Conservation (phyloP, 1,140 invertebrate species). For the Drosophila tristis region DNA sequence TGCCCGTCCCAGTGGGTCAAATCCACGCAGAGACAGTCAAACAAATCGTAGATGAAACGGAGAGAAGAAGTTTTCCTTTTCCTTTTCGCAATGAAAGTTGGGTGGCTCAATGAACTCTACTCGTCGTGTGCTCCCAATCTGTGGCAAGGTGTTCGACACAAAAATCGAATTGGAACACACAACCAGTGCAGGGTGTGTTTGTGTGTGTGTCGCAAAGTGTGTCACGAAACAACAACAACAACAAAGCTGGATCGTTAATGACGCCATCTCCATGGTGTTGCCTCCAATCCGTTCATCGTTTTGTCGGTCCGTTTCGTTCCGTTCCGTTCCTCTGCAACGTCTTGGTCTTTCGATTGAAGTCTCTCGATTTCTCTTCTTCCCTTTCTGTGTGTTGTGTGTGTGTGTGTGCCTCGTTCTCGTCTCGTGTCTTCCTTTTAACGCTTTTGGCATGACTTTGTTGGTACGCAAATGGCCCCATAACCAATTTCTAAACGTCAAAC, state of each 20-base stretch:
- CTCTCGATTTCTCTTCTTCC: constrained; percentile 12
- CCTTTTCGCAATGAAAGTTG: too few relatives aligned
- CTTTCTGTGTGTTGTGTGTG: constrained; percentile 8
- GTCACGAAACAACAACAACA: constrained; percentile 26
- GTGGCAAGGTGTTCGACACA: too few relatives aligned
- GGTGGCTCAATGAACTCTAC: too few relatives aligned
- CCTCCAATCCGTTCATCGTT: constrained; percentile 7
- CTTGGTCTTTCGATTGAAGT: constrained; percentile 6
- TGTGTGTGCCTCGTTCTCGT: constrained; percentile 43
- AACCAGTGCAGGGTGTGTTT: too few relatives aligned
- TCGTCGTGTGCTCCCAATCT: not conserved
- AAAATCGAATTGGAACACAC: too few relatives aligned
- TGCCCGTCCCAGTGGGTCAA: too few relatives aligned
- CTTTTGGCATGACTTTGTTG: constrained; percentile 28
- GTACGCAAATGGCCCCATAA: constrained; percentile 50
- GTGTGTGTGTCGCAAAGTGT: constrained; percentile 42
- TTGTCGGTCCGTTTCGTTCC: not conserved
- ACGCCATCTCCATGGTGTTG: constrained; percentile 35
- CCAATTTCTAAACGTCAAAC: constrained; percentile 56
- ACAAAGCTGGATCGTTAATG: constrained; percentile 52
- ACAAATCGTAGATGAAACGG: too few relatives aligned
- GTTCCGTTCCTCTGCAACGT: constrained; percentile 37
- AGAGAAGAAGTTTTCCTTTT: too few relatives aligned
- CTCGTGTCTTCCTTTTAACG: constrained; percentile 57
- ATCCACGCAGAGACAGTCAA: too few relatives aligned